Base-by-base conservation (phyloP, 2,888 invertebrate genomes). In the Onthophagus sagittarius region DNA sequence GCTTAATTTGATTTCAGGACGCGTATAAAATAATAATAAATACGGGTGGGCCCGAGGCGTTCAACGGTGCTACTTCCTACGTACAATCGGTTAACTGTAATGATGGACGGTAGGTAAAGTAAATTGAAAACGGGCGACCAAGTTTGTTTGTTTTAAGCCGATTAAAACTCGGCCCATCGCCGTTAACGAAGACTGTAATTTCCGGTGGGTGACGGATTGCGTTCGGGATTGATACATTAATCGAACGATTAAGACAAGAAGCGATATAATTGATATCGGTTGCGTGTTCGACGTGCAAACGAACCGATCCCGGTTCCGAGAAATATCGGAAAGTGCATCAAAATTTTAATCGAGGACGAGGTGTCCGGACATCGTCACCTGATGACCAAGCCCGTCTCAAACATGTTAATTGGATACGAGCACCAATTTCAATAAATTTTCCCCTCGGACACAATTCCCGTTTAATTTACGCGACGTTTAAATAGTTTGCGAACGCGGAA, bases 371-470 rank as follows among this genome's bases (percentile, higher is more conserved):
- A 53, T 53, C 39, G 39, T 53, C 39, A 53, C 39, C 39, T 53
- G 39, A 53, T 74, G 71, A 74, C 39, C 39, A 53, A 53, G 39
- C 39, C 39, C 39, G 39, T 53, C 39, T 67, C 69, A 71, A 73
- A 73, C 73, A 73, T 73, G 73, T 73, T 73, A 73, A 73, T 73
- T 73, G 73, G 73, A 64, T 73, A 63, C 70, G 70, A 64, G 71
- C 64, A 71, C 71, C 73, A 73, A 73, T 73, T 71, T 73, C 73
- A 73, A 73, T 73, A 73, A 73, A 73, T 73, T 73, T 73, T 70
- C 64, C 39, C 31, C 70, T 15, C 63, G 70, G 70, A 70, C 73
- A 70, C 70, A 70, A 73, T 73, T 73, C 70, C 64, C 64, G 64
- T 64, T 64, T 64, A 64, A 64, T 64, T 64, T 64, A 64, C 64